A percentile compares a stretch with the other conserved stretches of the same genome.
Conservation (phyloP, 2,797 vertebrate genomes). For the Ctenochaetus hawaiiensis region DNA sequence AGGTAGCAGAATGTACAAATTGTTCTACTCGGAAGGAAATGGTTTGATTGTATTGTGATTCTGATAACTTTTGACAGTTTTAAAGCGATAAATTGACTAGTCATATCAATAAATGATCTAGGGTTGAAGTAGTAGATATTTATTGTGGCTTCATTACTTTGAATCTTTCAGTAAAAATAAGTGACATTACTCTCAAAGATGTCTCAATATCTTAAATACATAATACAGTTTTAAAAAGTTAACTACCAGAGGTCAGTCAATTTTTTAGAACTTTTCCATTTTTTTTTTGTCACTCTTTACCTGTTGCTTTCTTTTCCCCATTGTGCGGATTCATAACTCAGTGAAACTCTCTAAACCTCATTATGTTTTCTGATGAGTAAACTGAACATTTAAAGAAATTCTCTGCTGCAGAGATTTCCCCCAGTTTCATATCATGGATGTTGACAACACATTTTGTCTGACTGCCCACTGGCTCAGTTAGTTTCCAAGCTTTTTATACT, state of each 20-base stretch:
- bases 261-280: background rate
- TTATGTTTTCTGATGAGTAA: background rate
- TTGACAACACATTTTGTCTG: background rate
- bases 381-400: background rate
- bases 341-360: constrained; percentile 3
- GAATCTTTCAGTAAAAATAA: background rate
- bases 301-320: too few species aligned
- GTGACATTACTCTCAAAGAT: background rate
- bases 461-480: background rate
- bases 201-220: background rate
- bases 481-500: background rate
- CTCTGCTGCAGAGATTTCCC: background rate
- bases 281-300: background rate
- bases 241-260: background rate
- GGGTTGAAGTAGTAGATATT: background rate
- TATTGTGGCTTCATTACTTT: background rate
- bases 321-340: background rate
- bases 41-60: background rate
- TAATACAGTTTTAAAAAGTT: background rate
- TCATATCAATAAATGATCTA: background rate
- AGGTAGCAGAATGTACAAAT: constrained; percentile 15
- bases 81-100: too few species aligned
- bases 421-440: background rate
- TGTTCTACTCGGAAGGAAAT: background rate
- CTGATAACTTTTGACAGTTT: constrained; percentile 8